These are phyloP conservation scores for Clarias laeviceps DNA, from an alignment of 2,797 vertebrate species.

Conservation along the genomic window DNA sequence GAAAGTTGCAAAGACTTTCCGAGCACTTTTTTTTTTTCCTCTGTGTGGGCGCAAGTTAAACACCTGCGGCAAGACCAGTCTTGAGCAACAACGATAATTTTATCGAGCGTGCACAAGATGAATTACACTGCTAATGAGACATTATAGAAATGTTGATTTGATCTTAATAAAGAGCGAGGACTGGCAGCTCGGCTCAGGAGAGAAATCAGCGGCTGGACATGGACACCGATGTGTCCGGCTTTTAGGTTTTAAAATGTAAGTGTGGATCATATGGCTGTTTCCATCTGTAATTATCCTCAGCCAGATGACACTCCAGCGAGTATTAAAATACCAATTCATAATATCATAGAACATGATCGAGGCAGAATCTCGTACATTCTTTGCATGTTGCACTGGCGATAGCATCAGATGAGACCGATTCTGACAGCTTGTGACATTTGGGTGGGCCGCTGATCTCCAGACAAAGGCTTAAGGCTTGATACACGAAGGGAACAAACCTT, in stretches of 20 bases:
- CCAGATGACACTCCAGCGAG: not conserved
- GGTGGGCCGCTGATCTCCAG: constrained; percentile 54
- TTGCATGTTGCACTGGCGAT: constrained; percentile 9
- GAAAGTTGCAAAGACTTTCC: constrained; percentile 4
- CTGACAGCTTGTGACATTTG: constrained; percentile 64
- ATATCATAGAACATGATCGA: not conserved
- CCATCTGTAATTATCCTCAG: constrained; percentile 8
- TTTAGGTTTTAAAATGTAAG: not conserved
- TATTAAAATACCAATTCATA: constrained; percentile 13
- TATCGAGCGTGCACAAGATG: not conserved
- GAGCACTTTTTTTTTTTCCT: not conserved
- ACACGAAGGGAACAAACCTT: constrained; percentile 53
- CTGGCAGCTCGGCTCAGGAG: not conserved
- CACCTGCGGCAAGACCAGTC: not conserved
- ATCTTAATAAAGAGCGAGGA: not conserved
- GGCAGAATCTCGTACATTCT: not conserved
- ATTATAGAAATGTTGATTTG: not conserved
- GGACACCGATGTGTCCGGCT: not conserved
- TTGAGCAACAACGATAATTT: not conserved
- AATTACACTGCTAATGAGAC: constrained; percentile 5
- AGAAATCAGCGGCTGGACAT: not conserved
- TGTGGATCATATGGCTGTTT: not conserved
- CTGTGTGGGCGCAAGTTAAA: not conserved
- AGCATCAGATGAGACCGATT: constrained; percentile 53
- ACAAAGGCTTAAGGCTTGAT: constrained; percentile 55